Percentiles rank a stretch among this genome's conserved stretches.
Conservation (phyloP, 2,797 vertebrate species). For the Phoeniculus purpureus region DNA sequence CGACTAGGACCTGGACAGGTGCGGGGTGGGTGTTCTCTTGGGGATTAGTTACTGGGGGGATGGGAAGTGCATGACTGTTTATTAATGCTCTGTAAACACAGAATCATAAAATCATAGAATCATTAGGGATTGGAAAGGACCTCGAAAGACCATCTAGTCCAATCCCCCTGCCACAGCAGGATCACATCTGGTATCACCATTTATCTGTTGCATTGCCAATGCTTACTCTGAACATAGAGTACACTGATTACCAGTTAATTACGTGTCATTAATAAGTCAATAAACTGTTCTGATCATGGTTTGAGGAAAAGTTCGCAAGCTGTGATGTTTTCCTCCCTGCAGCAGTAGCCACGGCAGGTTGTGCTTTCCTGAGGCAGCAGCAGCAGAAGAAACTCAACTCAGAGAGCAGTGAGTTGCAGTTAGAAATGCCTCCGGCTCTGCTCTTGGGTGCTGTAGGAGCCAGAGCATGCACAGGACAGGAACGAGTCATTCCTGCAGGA, state of each 20-base stretch:
- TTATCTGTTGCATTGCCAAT: not conserved
- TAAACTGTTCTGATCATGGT: not conserved
- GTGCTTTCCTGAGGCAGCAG: not conserved
- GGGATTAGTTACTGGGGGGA: not conserved
- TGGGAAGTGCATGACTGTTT: not conserved
- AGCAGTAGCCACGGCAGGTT: not conserved
- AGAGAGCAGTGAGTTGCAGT: not conserved
- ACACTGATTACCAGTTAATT: not conserved
- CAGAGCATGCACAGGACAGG: not conserved
- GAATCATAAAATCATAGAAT: too few species aligned
- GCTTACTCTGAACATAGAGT: not conserved
- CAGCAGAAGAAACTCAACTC: not conserved
- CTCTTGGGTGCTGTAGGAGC: not conserved
- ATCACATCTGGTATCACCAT: not conserved
- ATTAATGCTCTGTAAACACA: not conserved
- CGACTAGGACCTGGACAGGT: fast-evolving
- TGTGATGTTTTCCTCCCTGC: not conserved
- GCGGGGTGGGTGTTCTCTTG: fast-evolving
- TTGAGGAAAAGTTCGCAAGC: not conserved
- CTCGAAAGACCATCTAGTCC: too few species aligned
- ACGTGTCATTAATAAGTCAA: not conserved
- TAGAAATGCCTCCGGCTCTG: not conserved
- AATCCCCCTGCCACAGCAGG: too few species aligned
- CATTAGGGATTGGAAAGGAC: too few species aligned
- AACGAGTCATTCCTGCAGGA: not conserved